Percentiles rank a stretch among this genome's conserved stretches.
Conservation (phyloP, 2,888 invertebrate species). For the Pseudanteris insignis region DNA sequence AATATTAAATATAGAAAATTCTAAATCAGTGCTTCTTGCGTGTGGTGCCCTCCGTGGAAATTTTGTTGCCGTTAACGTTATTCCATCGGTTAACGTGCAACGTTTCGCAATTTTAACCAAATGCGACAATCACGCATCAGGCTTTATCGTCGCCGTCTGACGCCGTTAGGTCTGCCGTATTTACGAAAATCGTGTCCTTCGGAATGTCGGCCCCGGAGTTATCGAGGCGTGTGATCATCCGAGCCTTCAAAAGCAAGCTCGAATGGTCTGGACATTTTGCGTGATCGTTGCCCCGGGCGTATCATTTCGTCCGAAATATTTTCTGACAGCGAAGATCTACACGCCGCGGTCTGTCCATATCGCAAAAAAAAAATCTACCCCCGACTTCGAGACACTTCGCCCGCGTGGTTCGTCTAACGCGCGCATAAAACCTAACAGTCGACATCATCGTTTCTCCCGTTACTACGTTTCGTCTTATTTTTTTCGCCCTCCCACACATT, state of each 20-base stretch:
- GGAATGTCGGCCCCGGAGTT: conserved; percentile 21
- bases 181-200: conserved; percentile 37
- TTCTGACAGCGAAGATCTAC: conserved; percentile 13
- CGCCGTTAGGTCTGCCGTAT: conserved; percentile 22
- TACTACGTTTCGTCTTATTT: conserved; percentile 9
- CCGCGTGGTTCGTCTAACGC: conserved; percentile 12
- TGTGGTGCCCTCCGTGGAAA: background rate
- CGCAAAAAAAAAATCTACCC: conserved; percentile 26
- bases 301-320: conserved; percentile 31
- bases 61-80: conserved; percentile 13
- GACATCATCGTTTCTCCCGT: conserved; percentile 5
- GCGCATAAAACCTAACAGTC: conserved; percentile 21
- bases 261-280: conserved; percentile 31
- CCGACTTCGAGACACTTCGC: conserved; percentile 23
- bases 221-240: conserved; percentile 27
- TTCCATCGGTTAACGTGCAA: conserved; percentile 1
- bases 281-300: conserved; percentile 36
- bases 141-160: conserved; percentile 22
- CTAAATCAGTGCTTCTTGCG: background rate
- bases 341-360: conserved; percentile 8
- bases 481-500: too few relatives aligned
- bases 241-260: conserved; percentile 24
- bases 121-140: conserved; percentile 24
- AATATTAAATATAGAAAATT: too few relatives aligned
- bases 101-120: conserved; percentile 28